Evolutionary conservation across 2,797 vertebrate species (phyloP), one percentile per base, ranked within the genome.

Genomic region (Varecia variegata): DNA sequence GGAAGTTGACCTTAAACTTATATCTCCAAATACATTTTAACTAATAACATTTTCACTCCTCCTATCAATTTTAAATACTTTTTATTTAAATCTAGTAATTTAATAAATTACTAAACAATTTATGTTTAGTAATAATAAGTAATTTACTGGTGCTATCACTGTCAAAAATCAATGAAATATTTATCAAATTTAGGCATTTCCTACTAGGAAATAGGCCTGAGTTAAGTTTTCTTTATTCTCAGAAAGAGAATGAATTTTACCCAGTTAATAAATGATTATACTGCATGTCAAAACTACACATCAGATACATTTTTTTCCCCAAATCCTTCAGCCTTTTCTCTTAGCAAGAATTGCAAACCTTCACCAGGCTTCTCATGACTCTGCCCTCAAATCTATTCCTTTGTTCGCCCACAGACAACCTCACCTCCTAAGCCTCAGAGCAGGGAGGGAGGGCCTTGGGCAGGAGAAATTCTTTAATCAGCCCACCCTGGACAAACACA

Each of bases 1-100:
- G 30, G 30, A 88, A 38, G 50, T 45, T 68, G 38, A 38, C 23
- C 47, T 73, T 92, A 65, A n/a, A 43, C 9, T 73, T 85, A 20
- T 67, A 58, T 67, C 10, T 21, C 25, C 21, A 79, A 52, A 30
- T 17, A 82, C 27, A 92, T 80, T 68, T 86, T 47, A 80, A 56
- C 10, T 82, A 68, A 45, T 95, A 67, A 62, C 27, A 56, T 65
- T 54, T 87, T 83, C 3, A 71, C 14, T 81, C 43, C 2, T 84
- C 25, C 74, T 58, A 93, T 73, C 45, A 86, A 43, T 40, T 4
- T 77, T 58, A 86, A 93, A 58, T 35, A n/a, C 0, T 8, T 95
- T 91, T 43, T 74, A 4, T 90, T 74, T 83, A 54, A 71, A 60
- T 90, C 60, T 88, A 88, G 12, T 65, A 65, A 65, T 65, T n/a